Evolutionary conservation across 2,113 vertebrate species (phyloP), one percentile per base, ranked within the genome.

Genomic region (Cyprinus carpio): DNA sequence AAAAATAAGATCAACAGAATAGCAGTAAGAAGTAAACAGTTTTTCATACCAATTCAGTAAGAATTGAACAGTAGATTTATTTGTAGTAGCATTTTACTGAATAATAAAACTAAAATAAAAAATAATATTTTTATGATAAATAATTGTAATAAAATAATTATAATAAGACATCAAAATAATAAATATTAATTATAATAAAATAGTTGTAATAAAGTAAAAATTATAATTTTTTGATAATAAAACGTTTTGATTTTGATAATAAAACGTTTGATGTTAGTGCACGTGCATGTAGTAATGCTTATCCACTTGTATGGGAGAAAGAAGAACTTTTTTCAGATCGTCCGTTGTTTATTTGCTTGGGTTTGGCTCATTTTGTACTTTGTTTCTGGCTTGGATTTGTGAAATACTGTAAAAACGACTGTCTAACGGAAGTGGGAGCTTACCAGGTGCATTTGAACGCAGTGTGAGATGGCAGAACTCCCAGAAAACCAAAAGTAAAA

Each of bases 401-500:
- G 40, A 74, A 23, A 74, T 40, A 56, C n/a, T 6, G 15, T 46
- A 29, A 43, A 72, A 25, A 46, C 5, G 12, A 15, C 71, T 46
- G 71, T 74, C 71, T 43, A 40, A 56, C 34, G n/a, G 40, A 60
- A 60, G 31, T 25, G 2, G 29, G 51, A 62, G 76, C 51, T 60
- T 60, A 79, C 54, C 54, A 79, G 76, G 31, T 62, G 54, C 56
- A 40, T 34, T 79, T 62, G 56, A 60, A 54, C 6, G 18, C 11
- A 40, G 76, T 27, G 37, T n/a, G 54, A 79, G 23, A 62, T 79
- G 31, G 56, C 54, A 60, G 60, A 62, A 60, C 49, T 34, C 75
- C 72, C 72, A 75, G 72, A 75, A 75, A 75, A 75, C 72, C 72
- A 75, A 75, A 74, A 75, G 40, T 75, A 49, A 23, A 54, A 72